Conservation (phyloP, 2,113 vertebrate species). For the Coregonus clupeaformis region DNA sequence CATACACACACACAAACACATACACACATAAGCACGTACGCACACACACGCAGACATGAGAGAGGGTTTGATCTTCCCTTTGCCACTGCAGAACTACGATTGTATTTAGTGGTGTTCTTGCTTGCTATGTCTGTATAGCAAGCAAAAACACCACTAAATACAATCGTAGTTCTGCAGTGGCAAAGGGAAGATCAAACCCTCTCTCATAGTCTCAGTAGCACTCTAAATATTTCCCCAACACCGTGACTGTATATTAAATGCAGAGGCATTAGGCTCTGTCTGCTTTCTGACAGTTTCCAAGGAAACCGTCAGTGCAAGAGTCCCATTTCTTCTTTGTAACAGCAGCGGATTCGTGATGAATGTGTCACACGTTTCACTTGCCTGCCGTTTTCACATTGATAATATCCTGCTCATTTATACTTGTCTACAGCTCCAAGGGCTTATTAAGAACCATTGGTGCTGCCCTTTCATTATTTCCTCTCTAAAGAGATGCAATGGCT, state of each 20-base stretch:
- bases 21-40: no score
- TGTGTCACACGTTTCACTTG: conserved; percentile 56
- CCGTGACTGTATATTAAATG: conserved; percentile 35
- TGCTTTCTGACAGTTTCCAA: conserved; percentile 64
- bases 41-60: conserved; percentile 3
- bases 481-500: conserved; percentile 12
- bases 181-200: conserved; percentile 1
- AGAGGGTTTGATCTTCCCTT: conserved; percentile 3
- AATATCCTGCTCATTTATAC: conserved; percentile 43
- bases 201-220: not conserved
- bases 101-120: conserved; percentile 2
- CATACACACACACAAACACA: no score
- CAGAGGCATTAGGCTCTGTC: conserved; percentile 49
- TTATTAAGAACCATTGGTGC: conserved; percentile 52
- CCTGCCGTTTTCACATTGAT: conserved; percentile 52
- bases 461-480: conserved; percentile 41
- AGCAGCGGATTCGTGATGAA: conserved; percentile 62
- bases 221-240: conserved; percentile 11
- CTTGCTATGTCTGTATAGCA: not conserved
- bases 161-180: not conserved
- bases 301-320: conserved; percentile 60
- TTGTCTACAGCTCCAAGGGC: conserved; percentile 31
- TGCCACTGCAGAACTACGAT: not conserved
- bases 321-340: conserved; percentile 57
- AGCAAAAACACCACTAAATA: conserved; percentile 6